Evolutionary conservation across 1,140 invertebrate genomes (phyloP), one percentile per base, ranked within the genome.

Genomic region (Micrasema longulum): DNA sequence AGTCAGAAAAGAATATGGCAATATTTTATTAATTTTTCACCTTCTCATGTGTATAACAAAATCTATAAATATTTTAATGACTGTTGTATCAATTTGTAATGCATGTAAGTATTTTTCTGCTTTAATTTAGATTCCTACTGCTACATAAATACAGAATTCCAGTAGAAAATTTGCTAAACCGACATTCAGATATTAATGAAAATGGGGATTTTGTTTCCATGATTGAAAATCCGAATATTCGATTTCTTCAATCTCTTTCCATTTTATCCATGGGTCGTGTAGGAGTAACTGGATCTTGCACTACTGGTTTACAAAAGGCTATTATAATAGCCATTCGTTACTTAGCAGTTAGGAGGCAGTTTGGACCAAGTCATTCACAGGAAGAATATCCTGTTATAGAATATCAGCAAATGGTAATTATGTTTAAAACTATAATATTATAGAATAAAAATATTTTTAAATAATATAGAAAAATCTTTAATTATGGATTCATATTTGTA

Each of bases 141-240:
- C 97, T 98, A 78, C 87, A 95, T 66, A 89, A 96, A 69, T 96
- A 96, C 80, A 83, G 86, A 64, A 90, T 98, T 52, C 91, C 95
- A 0, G 89, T 90, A 64, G 89, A 90, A 69, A 89, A 89, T 79
- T 83, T 97, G 12, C 80, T 98, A 23, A 96, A 97, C 79, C 92
- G 90, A 81, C 91, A 90, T 16, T 94, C 93, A 6, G 94, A 97
- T 80, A 93, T 99, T 3, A 92, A 92, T 45, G 85, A 89, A 1
- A 88, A 92, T 43, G 97, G 97, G n/a, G 87, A 91, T 77, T 98
- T 97, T 81, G 81, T 90, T 0, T 88, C 91, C 0, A 87, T 87
- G 0, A 88, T 92, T 64, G 91, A 91, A 79, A 91, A 95, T 79
- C 88, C 90, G 12, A 92, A 86, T 69, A 94, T 95, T 80, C 85